Evolutionary conservation across 2,888 invertebrate genomes (phyloP).

Genomic region (Hydrotaea cyrtoneurina): DNA sequence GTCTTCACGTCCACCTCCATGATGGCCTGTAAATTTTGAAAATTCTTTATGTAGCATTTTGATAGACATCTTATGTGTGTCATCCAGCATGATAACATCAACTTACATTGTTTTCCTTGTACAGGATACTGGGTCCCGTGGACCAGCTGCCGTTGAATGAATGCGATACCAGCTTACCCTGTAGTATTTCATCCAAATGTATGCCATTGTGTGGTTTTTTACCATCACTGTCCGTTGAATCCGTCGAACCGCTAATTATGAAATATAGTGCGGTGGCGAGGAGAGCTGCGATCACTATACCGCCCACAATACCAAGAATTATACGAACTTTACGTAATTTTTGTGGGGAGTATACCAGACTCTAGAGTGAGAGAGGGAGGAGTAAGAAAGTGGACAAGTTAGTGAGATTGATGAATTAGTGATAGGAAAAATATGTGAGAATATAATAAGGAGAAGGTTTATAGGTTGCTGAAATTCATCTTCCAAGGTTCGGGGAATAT

Average conservation of each 20-base stretch:
- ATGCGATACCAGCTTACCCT: constrained; percentile 85
- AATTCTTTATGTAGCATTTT: constrained; percentile 66
- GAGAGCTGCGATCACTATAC: constrained; percentile 83
- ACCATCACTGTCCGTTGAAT: constrained; percentile 32
- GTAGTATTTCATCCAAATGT: constrained; percentile 87
- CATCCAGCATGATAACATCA: constrained; percentile 49
- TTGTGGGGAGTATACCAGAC: constrained; percentile 83
- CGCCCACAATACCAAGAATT: constrained; percentile 83
- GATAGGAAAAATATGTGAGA: background rate
- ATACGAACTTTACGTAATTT: constrained; percentile 83
- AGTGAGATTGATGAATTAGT: constrained; percentile 24
- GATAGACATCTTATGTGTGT: background rate
- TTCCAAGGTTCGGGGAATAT: no score
- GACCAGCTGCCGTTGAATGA: constrained; percentile 92
- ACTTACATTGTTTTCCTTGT: constrained; percentile 81
- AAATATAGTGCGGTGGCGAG: constrained; percentile 84
- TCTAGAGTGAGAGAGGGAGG: constrained; percentile 80
- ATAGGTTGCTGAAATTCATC: no score
- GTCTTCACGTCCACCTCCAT: constrained; percentile 75
- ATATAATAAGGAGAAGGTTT: no score
- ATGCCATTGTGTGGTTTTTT: constrained; percentile 79
- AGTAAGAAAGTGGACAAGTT: background rate
- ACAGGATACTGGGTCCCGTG: constrained; percentile 86
- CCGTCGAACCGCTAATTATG: constrained; percentile 80
- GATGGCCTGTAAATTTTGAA: constrained; percentile 72